Conservation (phyloP, 1,140 invertebrate genomes). For the Melanaphis sacchari region DNA sequence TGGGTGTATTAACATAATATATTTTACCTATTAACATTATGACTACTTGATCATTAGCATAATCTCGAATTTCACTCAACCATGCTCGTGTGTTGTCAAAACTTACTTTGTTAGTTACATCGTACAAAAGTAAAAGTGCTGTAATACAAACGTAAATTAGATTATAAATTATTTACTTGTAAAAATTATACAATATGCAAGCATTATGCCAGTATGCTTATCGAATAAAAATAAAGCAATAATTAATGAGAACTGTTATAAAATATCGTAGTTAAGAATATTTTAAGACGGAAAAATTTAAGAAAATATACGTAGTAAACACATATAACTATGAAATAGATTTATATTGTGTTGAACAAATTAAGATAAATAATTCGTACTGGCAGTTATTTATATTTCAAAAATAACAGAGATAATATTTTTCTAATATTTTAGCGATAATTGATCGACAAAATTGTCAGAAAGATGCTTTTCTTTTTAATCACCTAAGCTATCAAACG, state of each 20-base stretch:
- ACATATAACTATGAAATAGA: neutral
- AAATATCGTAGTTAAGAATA: neutral
- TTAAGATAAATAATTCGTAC: neutral
- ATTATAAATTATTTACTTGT: conserved; percentile 28
- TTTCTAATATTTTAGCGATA: too few species aligned
- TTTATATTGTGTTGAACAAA: neutral
- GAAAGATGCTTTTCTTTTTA: too few species aligned
- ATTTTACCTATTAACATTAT: conserved; percentile 88
- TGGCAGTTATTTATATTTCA: neutral
- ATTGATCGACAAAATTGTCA: too few species aligned
- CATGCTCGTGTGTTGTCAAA: conserved; percentile 89
- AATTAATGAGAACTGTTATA: neutral
- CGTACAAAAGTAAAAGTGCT: conserved; percentile 88
- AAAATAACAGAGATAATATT: neutral
- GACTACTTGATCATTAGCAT: conserved; percentile 86
- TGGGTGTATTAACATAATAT: conserved; percentile 62
- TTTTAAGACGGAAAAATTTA: neutral
- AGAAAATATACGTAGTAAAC: neutral
- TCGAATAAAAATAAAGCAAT: neutral
- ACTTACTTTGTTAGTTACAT: conserved; percentile 88
- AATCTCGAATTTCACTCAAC: conserved; percentile 85
- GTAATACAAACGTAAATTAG: conserved; percentile 63
- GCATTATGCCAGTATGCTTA: neutral
- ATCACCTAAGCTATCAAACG: too few species aligned
- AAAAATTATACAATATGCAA: neutral